Evolutionary conservation across 1,140 invertebrate genomes (phyloP).

Genomic region (Philotrypesis tridentata): DNA sequence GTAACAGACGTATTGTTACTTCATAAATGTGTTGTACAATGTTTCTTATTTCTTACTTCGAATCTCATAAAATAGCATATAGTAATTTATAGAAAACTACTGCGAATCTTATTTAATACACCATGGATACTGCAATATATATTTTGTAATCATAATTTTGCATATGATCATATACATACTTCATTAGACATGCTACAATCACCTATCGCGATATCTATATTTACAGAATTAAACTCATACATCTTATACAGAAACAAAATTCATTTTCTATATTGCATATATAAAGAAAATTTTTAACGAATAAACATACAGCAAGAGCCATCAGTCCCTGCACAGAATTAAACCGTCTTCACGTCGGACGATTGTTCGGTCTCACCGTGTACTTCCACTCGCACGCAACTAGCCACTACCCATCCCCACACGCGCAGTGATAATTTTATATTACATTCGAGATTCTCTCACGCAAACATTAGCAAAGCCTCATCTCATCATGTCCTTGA

Average conservation of each 20-base stretch:
- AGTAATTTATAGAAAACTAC: neutral
- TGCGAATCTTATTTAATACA: neutral
- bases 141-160: conserved; percentile 15
- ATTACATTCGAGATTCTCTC: conserved; percentile 38
- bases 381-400: conserved; percentile 13
- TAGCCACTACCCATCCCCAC: conserved; percentile 7
- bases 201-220: neutral
- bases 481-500: neutral
- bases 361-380: neutral
- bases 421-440: conserved; percentile 37
- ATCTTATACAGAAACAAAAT: conserved; percentile 40
- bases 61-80: neutral
- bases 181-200: neutral
- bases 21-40: neutral
- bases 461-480: neutral
- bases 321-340: conserved; percentile 13
- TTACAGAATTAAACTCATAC: conserved; percentile 6
- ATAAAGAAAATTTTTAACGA: conserved; percentile 27
- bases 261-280: neutral
- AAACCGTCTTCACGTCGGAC: neutral
- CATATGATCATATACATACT: conserved; percentile 2
- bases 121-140: neutral
- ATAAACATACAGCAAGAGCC: conserved; percentile 34
- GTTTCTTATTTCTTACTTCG: neutral
- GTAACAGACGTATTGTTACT: neutral